Conservation (phyloP, 37 sponge, comb jelly and placozoan species). For the Lycopodina hypogea region DNA sequence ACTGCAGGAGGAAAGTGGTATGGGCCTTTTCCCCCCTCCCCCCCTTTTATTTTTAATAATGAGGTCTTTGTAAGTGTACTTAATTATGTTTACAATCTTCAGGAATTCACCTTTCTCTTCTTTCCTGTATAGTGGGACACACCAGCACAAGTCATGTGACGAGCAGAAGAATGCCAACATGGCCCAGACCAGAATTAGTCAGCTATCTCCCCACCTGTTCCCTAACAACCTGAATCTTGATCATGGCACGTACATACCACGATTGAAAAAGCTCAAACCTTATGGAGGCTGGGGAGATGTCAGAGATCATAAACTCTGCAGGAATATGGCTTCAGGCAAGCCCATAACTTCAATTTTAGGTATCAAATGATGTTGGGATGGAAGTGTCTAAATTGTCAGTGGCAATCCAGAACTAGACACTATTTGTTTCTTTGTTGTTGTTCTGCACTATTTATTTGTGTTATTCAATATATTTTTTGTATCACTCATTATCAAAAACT, state of each 20-base stretch:
- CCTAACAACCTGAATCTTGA: constrained; percentile 22
- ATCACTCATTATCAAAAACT: too few relatives aligned
- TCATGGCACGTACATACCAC: background rate
- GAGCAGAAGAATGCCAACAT: constrained; percentile 23
- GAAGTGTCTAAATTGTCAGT: too few relatives aligned
- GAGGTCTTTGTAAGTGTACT: too few relatives aligned
- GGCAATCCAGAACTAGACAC: too few relatives aligned
- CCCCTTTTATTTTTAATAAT: too few relatives aligned
- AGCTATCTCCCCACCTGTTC: constrained; percentile 24
- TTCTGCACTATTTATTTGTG: too few relatives aligned
- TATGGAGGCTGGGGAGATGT: constrained; percentile 91
- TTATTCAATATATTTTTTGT: too few relatives aligned
- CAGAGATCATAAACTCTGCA: constrained; percentile 75
- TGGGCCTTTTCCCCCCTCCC: too few relatives aligned
- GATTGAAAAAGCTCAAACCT: background rate
- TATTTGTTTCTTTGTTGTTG: too few relatives aligned
- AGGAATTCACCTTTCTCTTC: background rate
- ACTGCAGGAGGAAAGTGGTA: too few relatives aligned
- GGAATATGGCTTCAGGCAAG: constrained; percentile 25
- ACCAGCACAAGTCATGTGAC: constrained; percentile 52
- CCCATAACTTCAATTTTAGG: background rate
- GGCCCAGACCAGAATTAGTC: background rate
- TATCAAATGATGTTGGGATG: background rate
- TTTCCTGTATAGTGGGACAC: constrained; percentile 50
- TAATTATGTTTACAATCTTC: too few relatives aligned